These are phyloP conservation scores for Catostomus latipinnis DNA, from an alignment of 2,797 vertebrate species.

Conservation along the genomic window DNA sequence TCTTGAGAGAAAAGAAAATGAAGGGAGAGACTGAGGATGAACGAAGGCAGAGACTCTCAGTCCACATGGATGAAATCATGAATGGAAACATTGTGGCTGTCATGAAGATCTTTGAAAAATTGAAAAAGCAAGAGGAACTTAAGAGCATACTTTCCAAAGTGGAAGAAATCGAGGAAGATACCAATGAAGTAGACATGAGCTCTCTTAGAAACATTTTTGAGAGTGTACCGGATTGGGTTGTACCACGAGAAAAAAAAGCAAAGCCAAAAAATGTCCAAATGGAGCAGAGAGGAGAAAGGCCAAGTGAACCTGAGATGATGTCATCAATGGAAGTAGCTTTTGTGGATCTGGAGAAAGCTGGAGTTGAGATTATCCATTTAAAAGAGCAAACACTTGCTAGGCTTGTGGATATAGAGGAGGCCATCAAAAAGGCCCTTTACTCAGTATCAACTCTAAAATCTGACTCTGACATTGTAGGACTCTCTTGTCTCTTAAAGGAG, in stretches of 20 bases:
- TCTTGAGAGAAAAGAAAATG: constrained; percentile 75
- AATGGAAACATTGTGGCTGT: constrained; percentile 83
- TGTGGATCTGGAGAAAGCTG: constrained; percentile 90
- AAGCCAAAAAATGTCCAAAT: constrained; percentile 55
- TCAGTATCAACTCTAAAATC: constrained; percentile 92
- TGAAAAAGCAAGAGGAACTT: constrained; percentile 86
- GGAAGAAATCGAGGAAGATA: constrained; percentile 86
- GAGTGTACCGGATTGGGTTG: constrained; percentile 83
- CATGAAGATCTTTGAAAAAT: constrained; percentile 86
- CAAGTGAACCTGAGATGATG: constrained; percentile 68
- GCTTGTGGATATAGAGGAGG: constrained; percentile 89
- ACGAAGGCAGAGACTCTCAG: constrained; percentile 83
- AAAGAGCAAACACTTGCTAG: constrained; percentile 93
- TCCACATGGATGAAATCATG: constrained; percentile 92
- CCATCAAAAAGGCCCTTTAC: constrained; percentile 91
- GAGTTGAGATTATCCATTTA: constrained; percentile 87
- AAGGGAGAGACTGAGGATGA: constrained; percentile 80
- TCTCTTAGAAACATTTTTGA: constrained; percentile 85
- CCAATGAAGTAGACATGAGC: constrained; percentile 80
- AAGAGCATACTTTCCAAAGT: constrained; percentile 85
- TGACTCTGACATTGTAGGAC: constrained; percentile 84
- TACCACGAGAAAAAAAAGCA: constrained; percentile 64
- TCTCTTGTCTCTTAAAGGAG: constrained; percentile 88
- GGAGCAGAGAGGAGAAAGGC: constrained; percentile 55
- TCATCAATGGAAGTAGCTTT: constrained; percentile 86